Evolutionary conservation across 2,113 vertebrate species (phyloP).

Genomic region (Hippocampus barbouri): DNA sequence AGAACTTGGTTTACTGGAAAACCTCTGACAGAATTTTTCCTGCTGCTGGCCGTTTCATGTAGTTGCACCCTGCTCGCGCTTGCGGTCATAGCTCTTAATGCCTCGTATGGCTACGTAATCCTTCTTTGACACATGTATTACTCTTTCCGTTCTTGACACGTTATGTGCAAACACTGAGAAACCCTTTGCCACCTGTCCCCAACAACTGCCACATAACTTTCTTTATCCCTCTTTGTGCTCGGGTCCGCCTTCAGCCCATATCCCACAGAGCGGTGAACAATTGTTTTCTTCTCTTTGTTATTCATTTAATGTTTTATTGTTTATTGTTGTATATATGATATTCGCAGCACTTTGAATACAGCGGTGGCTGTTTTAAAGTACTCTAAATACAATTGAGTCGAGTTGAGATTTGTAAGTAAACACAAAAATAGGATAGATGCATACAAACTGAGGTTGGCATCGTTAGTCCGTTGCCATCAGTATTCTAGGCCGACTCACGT

Average conservation of each 20-base stretch:
- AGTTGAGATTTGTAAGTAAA: too few relatives aligned
- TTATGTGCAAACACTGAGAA: slow-evolving; percentile 14
- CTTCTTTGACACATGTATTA: slow-evolving; percentile 37
- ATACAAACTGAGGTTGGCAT: too few relatives aligned
- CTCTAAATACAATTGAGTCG: too few relatives aligned
- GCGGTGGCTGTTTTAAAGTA: too few relatives aligned
- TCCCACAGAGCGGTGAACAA: too few relatives aligned
- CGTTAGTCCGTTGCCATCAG: too few relatives aligned
- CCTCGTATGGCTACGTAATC: slow-evolving; percentile 37
- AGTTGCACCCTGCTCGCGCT: slow-evolving; percentile 29
- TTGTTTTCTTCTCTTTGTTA: too few relatives aligned
- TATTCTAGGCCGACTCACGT: too few relatives aligned
- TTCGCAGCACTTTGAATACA: too few relatives aligned
- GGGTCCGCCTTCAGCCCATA: too few relatives aligned
- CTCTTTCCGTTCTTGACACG: slow-evolving; percentile 16
- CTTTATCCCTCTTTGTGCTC: neutral
- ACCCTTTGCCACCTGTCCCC: slow-evolving; percentile 42
- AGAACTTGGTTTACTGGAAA: slow-evolving; percentile 46
- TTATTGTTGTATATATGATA: too few relatives aligned
- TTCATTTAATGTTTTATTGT: neutral
- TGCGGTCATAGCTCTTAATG: slow-evolving; percentile 31
- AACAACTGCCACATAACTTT: slow-evolving; percentile 37
- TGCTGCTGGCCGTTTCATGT: slow-evolving; percentile 54
- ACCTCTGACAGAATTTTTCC: slow-evolving; percentile 42
- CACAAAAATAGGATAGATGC: too few relatives aligned